These are phyloP conservation scores for Cantharis rufa DNA, from an alignment of 2,888 invertebrate species.

Conservation along the genomic window DNA sequence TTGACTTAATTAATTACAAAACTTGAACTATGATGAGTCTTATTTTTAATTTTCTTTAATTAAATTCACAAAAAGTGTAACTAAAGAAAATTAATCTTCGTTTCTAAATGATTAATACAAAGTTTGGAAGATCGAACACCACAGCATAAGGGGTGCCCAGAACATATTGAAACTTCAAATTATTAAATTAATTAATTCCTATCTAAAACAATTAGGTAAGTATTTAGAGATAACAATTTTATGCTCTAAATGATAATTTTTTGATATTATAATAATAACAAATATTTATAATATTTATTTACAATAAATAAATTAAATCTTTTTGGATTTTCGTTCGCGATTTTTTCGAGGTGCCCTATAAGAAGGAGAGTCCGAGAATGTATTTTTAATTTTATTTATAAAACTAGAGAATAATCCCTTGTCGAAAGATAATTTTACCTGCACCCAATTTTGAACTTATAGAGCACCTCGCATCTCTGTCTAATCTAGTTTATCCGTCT, in stretches of 20 bases:
- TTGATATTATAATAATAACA: background rate
- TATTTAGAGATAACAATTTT: background rate
- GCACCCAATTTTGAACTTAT: background rate
- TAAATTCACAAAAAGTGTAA: background rate
- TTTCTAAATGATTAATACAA: background rate
- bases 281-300: background rate
- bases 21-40: background rate
- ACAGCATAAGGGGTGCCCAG: background rate
- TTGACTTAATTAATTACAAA: background rate
- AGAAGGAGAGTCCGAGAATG: background rate
- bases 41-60: background rate
- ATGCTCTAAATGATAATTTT: background rate
- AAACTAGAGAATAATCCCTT: no score
- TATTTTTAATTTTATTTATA: background rate
- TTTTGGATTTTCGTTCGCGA: background rate
- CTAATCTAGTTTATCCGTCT: background rate
- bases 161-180: background rate
- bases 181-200: background rate
- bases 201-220: background rate
- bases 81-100: background rate
- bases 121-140: background rate
- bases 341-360: background rate
- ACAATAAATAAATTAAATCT: background rate
- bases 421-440: background rate
- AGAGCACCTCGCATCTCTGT: background rate